A percentile compares a stretch with the other conserved stretches of the same genome.
Conservation (phyloP, 2,113 vertebrate genomes). For the Neotragus moschatus region DNA sequence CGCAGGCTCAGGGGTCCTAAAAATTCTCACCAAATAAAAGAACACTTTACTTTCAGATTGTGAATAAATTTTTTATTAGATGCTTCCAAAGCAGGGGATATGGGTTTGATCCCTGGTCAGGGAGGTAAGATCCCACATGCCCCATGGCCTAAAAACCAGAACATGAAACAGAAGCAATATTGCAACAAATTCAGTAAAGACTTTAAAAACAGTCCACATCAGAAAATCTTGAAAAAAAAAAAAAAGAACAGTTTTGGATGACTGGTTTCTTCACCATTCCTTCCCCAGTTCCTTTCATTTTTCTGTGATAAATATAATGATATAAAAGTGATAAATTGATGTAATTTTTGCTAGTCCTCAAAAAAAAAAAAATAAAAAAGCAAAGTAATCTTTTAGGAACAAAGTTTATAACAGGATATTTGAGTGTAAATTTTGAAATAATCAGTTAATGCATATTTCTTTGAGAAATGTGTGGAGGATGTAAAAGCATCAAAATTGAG, state of each 20-base stretch:
- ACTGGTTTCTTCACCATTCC: neutral
- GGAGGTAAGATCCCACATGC: neutral
- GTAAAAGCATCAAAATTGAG: neutral
- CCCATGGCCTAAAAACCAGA: neutral
- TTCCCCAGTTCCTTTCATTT: neutral
- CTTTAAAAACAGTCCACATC: neutral
- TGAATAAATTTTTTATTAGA: neutral
- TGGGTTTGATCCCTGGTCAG: neutral
- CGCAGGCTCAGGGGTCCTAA: neutral
- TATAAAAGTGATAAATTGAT: neutral
- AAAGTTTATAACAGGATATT: neutral
- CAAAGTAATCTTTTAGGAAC: neutral
- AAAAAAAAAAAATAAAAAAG: neutral
- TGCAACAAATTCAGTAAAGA: neutral
- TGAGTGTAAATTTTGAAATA: neutral
- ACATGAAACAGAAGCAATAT: neutral
- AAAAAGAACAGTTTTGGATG: neutral
- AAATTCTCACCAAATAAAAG: neutral
- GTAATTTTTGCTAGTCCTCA: neutral
- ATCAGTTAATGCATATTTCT: neutral
- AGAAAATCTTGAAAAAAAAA: neutral
- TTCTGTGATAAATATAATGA: neutral
- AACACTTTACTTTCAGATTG: neutral
- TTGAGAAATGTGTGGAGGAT: neutral
- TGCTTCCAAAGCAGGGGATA: rapidly evolving